phyloP scores from a whole-genome alignment of 2,113 vertebrate genomes.

The Columbina picui region DNA sequence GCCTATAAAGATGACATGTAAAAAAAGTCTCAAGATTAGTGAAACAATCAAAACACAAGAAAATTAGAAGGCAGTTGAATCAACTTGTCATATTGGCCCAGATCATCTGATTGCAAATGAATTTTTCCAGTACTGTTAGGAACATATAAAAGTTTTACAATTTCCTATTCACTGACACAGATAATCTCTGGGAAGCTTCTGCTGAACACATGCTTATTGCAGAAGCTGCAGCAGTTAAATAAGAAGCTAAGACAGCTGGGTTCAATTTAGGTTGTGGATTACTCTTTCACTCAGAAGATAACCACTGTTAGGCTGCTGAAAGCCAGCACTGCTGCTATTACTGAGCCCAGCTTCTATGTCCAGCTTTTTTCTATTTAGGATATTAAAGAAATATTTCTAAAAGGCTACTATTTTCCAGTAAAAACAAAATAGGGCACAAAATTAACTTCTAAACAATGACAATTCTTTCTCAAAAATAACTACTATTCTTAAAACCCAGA shows the following conservation, averaged over 20 bases:
- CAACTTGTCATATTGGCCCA: neutral
- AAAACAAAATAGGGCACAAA: neutral
- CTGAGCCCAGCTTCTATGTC: neutral
- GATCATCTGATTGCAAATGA: neutral
- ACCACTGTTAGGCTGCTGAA: neutral
- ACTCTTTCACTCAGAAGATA: constrained; percentile 23
- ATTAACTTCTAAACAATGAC: neutral
- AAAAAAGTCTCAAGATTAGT: neutral
- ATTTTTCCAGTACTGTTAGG: neutral
- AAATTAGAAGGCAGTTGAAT: neutral
- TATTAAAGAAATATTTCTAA: neutral
- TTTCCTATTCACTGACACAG: constrained; percentile 1
- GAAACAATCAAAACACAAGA: neutral
- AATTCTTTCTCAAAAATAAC: neutral
- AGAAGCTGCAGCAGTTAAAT: constrained; percentile 55
- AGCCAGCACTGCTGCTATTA: neutral
- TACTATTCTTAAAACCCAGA: neutral
- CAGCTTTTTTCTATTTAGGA: neutral
- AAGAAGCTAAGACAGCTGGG: constrained; percentile 63
- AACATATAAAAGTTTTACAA: neutral
- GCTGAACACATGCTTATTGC: neutral
- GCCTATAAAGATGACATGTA: neutral
- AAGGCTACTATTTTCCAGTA: neutral
- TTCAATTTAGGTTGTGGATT: constrained; percentile 61
- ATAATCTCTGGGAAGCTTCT: constrained; percentile 45